phyloP scores from a whole-genome alignment of 1,140 invertebrate species.

The Wasmannia auropunctata region DNA sequence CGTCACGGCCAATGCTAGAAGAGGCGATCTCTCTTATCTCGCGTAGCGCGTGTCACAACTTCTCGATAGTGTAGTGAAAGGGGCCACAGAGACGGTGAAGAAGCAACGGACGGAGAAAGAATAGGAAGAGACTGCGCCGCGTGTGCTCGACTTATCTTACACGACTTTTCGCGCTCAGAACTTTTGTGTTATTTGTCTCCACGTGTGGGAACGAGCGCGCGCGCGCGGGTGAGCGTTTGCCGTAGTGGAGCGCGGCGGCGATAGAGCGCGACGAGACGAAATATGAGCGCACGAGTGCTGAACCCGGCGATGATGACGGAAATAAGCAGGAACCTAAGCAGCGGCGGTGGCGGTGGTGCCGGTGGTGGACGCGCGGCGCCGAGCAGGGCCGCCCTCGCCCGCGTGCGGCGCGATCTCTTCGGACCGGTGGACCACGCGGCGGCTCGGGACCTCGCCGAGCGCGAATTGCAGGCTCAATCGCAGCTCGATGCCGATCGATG shows the following conservation, averaged over 20 bases:
- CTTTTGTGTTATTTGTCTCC: background rate
- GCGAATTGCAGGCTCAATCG: constrained; percentile 82
- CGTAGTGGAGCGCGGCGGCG: constrained; percentile 39
- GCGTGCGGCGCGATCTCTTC: constrained; percentile 85
- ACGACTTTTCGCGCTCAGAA: background rate
- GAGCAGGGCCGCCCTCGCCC: constrained; percentile 79
- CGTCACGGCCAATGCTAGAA: constrained; percentile 19
- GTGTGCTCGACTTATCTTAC: background rate
- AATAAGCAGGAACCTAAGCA: constrained; percentile 80
- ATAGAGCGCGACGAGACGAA: constrained; percentile 68
- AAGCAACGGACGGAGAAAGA: background rate
- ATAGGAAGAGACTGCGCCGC: constrained; percentile 1
- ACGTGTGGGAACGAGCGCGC: constrained; percentile 19
- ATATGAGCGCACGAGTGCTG: constrained; percentile 85
- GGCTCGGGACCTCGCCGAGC: constrained; percentile 82
- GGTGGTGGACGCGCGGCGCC: constrained; percentile 74
- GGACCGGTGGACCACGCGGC: constrained; percentile 86
- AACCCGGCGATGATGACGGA: constrained; percentile 85
- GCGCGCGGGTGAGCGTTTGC: constrained; percentile 39
- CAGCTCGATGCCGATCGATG: constrained; percentile 82
- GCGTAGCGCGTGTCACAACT: constrained; percentile 7
- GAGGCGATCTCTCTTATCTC: background rate
- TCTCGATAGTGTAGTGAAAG: background rate
- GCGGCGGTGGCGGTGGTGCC: constrained; percentile 45
- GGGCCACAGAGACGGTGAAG: background rate